phyloP scores from a whole-genome alignment of 2,797 vertebrate genomes.

The Nyctalus aviator region DNA sequence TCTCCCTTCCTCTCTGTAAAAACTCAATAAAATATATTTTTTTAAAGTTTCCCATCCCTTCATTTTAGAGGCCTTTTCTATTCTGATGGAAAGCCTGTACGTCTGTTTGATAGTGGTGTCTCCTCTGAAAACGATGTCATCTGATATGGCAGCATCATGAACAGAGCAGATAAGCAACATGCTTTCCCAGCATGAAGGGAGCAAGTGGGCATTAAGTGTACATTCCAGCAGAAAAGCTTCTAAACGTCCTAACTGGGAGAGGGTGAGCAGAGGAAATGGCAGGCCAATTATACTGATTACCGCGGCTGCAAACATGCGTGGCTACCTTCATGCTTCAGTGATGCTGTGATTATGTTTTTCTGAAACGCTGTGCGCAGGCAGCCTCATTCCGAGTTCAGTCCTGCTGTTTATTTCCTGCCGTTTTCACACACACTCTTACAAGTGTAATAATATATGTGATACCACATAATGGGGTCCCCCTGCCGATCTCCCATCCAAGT shows the following conservation, averaged over 20 bases:
- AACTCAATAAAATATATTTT: no score
- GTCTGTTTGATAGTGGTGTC: not conserved
- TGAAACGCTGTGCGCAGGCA: slow-evolving; percentile 72
- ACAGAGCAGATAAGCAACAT: slow-evolving; percentile 71
- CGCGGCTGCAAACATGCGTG: slow-evolving; percentile 80
- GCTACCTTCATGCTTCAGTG: slow-evolving; percentile 84
- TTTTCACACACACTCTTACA: slow-evolving; percentile 69
- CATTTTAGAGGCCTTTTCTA: slow-evolving; percentile 2
- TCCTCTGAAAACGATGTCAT: slow-evolving; percentile 45
- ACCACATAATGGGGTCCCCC: not conserved
- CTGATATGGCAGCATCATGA: slow-evolving; percentile 45
- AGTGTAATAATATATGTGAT: slow-evolving; percentile 30
- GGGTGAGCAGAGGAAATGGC: slow-evolving; percentile 83
- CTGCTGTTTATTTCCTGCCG: slow-evolving; percentile 80
- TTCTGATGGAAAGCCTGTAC: slow-evolving; percentile 42
- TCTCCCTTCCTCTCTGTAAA: no score
- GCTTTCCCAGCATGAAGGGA: slow-evolving; percentile 80
- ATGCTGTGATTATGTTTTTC: slow-evolving; percentile 84
- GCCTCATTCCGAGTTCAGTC: slow-evolving; percentile 62
- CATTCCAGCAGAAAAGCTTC: slow-evolving; percentile 81
- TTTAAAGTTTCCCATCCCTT: not conserved
- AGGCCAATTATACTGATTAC: slow-evolving; percentile 86
- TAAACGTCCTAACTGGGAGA: slow-evolving; percentile 79
- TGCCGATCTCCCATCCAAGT: slow-evolving; percentile 56
- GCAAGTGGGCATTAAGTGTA: slow-evolving; percentile 81